These are phyloP conservation scores for Piezodorus guildinii DNA, from an alignment of 1,140 invertebrate species.

Conservation along the genomic window DNA sequence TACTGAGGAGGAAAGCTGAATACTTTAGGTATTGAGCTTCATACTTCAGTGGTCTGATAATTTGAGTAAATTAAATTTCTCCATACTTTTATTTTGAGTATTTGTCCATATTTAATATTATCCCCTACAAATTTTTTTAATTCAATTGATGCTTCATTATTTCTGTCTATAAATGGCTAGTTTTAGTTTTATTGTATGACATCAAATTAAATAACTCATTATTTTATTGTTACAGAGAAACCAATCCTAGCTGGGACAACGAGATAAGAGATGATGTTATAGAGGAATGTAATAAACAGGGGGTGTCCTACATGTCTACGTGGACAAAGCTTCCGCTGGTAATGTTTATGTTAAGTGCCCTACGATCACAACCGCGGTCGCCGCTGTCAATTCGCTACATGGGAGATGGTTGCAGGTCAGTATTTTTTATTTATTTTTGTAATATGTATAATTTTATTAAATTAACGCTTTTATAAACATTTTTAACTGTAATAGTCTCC, in stretches of 20 bases:
- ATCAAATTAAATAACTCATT: background rate
- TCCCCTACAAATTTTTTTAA: too few relatives aligned
- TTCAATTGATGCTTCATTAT: too few relatives aligned
- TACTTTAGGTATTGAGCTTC: too few relatives aligned
- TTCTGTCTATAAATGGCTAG: too few relatives aligned
- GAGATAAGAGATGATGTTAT: constrained; percentile 98
- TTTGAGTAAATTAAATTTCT: too few relatives aligned
- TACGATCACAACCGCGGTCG: constrained; percentile 86
- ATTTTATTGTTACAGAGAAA: constrained; percentile 52
- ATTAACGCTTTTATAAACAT: too few relatives aligned
- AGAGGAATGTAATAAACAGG: constrained; percentile 98
- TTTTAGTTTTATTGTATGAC: too few relatives aligned
- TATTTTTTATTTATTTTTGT: background rate
- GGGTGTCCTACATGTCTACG: constrained; percentile 91
- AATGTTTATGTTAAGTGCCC: constrained; percentile 99
- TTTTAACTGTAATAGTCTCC: too few relatives aligned
- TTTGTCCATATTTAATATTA: too few relatives aligned
- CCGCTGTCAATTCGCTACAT: constrained; percentile 91
- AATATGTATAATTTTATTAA: background rate
- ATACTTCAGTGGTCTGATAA: too few relatives aligned
- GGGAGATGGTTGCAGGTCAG: constrained; percentile 85
- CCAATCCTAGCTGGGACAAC: constrained; percentile 79
- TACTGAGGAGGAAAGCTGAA: too few relatives aligned
- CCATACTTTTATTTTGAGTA: too few relatives aligned
- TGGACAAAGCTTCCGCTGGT: constrained; percentile 89